Evolutionary conservation across 2,113 vertebrate species (phyloP).

Genomic region (Coreoperca whiteheadi): DNA sequence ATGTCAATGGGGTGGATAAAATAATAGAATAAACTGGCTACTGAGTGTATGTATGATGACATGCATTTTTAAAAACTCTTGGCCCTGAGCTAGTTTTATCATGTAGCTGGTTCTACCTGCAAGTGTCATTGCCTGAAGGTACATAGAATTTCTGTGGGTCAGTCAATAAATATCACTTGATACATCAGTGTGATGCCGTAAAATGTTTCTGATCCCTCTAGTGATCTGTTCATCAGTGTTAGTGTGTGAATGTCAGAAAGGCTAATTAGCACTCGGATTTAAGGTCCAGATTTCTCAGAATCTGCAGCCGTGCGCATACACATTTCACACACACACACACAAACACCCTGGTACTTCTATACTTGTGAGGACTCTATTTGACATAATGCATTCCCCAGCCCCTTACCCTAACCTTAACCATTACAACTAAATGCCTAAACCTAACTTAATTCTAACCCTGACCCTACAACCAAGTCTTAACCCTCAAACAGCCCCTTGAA

Average conservation of each 20-base stretch:
- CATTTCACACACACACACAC: slow-evolving; percentile 73
- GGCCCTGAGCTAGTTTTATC: background rate
- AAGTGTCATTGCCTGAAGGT: background rate
- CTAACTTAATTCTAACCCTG: too few relatives aligned
- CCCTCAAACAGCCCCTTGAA: too few relatives aligned
- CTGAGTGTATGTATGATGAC: background rate
- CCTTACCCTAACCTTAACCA: too few relatives aligned
- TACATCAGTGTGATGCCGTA: slow-evolving; percentile 9
- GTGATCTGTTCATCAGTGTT: slow-evolving; percentile 17
- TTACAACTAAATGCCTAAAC: too few relatives aligned
- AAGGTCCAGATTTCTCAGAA: slow-evolving; percentile 24
- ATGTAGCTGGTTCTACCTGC: background rate
- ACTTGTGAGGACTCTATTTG: too few relatives aligned
- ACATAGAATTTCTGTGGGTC: background rate
- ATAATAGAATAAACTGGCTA: background rate
- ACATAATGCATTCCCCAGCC: too few relatives aligned
- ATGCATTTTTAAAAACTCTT: background rate
- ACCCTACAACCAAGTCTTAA: too few relatives aligned
- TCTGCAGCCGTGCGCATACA: slow-evolving; percentile 17
- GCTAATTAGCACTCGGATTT: slow-evolving; percentile 14
- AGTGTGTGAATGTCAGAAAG: slow-evolving; percentile 26
- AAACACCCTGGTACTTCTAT: too few relatives aligned
- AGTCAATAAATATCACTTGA: background rate
- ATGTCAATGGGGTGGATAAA: too few relatives aligned
- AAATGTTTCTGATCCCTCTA: slow-evolving; percentile 23